Evolutionary conservation across 2,113 vertebrate species (phyloP), one percentile per base, ranked within the genome.

Genomic region (Petaurus breviceps): DNA sequence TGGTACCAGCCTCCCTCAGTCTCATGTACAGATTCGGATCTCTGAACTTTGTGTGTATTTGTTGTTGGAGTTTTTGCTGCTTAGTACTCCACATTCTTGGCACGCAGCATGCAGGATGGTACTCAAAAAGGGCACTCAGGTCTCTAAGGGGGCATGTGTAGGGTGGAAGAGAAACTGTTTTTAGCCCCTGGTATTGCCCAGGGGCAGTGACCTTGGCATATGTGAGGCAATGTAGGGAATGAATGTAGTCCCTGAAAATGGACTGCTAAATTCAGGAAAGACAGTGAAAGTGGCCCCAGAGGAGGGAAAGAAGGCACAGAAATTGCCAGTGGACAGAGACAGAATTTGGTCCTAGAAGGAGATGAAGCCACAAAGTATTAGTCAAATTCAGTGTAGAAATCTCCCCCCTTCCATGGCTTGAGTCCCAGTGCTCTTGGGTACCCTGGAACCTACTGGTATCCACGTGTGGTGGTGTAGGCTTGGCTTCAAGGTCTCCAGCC

Each of bases 21-120:
- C 51, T 92, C 90, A 10, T 6, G 54, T 31, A 49, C 95, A 94
- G 61, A 94, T 51, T 93, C 26, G 51, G 77, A 43, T n/a, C 77
- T 89, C 77, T n/a, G 4, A 89, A 91, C 46, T 94, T 93, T 92
- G 91, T 84, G 50, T 14, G 50, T 84, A 52, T 89, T 53, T 93
- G 46, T 77, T 90, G 92, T 49, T 37, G 28, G 50, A 24, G 68
- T 52, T 43, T 95, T 51, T 95, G 90, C 55, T 46, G 53, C 25
- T 68, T 10, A 46, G n/a, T 12, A 47, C 37, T 2, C 52, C 23
- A 28, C 4, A 24, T n/a, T 91, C 93, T 51, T 22, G 43, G 61
- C 61, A 43, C 51, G 24, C 8, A 28, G 51, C 22, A 84, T 94
- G 53, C 47, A 95, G 19, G 90, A 92, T 94, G 43, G 89, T 49